Conservation (phyloP, 2,888 invertebrate species). For the Caenorhabditis sulstoni region DNA sequence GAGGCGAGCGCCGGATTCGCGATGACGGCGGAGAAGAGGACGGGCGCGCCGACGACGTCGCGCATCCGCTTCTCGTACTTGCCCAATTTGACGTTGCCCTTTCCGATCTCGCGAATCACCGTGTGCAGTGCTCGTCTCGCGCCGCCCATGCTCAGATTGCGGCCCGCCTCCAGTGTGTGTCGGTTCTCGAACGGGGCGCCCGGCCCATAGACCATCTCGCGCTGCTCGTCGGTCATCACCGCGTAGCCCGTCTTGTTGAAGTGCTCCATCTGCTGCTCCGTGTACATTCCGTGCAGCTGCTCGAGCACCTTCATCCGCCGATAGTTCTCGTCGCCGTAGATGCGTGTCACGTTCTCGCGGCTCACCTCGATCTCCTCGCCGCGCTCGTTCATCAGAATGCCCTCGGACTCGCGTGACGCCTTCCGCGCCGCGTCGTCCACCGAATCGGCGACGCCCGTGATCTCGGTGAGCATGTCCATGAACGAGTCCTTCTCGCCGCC, state of each 20-base stretch:
- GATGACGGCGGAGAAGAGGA: conserved; percentile 49
- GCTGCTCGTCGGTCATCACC: conserved; percentile 67
- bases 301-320: conserved; percentile 71
- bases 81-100: conserved; percentile 50
- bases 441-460: conserved; percentile 67
- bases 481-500: conserved; percentile 70
- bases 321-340: conserved; percentile 68
- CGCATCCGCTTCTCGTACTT: conserved; percentile 57
- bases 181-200: conserved; percentile 54
- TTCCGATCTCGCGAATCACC: conserved; percentile 50
- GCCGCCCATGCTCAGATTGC: conserved; percentile 46
- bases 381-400: conserved; percentile 62
- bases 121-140: conserved; percentile 44
- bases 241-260: conserved; percentile 73
- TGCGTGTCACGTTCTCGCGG: conserved; percentile 68
- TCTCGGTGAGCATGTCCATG: conserved; percentile 74
- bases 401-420: conserved; percentile 38
- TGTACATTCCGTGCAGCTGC: conserved; percentile 65
- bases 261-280: conserved; percentile 67
- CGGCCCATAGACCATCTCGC: conserved; percentile 69
- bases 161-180: conserved; percentile 25
- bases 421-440: conserved; percentile 58
- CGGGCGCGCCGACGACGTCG: conserved; percentile 64
- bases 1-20: conserved; percentile 46
- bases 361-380: conserved; percentile 64